Percentiles rank a stretch among this genome's conserved stretches.
Conservation (phyloP, 1,140 invertebrate genomes). For the Chymomyza costata region DNA sequence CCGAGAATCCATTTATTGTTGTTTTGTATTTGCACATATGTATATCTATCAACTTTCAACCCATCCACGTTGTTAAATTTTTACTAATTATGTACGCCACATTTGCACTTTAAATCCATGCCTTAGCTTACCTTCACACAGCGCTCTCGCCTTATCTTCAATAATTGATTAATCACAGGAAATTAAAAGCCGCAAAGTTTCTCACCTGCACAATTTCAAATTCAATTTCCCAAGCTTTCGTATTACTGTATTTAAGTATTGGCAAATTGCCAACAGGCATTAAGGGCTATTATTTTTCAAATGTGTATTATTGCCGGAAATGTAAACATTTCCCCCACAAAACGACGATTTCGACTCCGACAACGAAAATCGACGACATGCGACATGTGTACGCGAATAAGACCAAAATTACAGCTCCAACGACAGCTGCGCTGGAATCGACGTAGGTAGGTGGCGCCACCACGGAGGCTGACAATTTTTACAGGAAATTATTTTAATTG, state of each 20-base stretch:
- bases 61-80: too few species aligned
- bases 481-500: constrained; percentile 64
- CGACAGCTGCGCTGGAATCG: constrained; percentile 40
- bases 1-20: background rate
- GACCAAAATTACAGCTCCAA: constrained; percentile 51
- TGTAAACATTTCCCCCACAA: constrained; percentile 55
- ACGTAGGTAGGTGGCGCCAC: constrained; percentile 16
- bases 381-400: constrained; percentile 20
- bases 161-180: constrained; percentile 69
- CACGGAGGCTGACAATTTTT: constrained; percentile 42
- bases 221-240: constrained; percentile 57
- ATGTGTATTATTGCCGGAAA: constrained; percentile 70
- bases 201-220: constrained; percentile 59
- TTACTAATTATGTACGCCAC: too few species aligned
- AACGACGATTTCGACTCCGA: constrained; percentile 14
- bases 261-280: constrained; percentile 36
- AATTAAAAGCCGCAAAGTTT: constrained; percentile 70
- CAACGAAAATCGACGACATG: background rate
- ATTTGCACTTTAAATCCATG: too few species aligned
- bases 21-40: too few species aligned
- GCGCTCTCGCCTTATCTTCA: constrained; percentile 34
- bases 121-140: too few species aligned
- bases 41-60: too few species aligned
- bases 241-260: too few species aligned
- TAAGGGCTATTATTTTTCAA: constrained; percentile 55